A percentile compares a stretch with the other conserved stretches of the same genome.
These are phyloP conservation scores for Erpobdella octoculata DNA, from an alignment of 2,888 invertebrate genomes.

Conservation along the genomic window DNA sequence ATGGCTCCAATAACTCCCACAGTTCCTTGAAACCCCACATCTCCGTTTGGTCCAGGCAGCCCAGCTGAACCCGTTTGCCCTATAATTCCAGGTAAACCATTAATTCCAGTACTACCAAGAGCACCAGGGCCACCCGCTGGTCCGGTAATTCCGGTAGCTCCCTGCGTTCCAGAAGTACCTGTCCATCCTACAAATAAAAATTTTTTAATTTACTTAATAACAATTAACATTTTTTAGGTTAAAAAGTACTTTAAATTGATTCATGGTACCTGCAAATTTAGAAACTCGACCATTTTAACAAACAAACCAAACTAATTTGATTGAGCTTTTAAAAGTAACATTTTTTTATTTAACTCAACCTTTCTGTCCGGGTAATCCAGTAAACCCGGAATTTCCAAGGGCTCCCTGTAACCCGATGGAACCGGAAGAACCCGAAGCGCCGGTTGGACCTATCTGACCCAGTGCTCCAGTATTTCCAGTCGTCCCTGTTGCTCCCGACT, in stretches of 20 bases:
- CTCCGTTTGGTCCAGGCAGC: constrained; percentile 26
- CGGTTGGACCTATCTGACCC: background rate
- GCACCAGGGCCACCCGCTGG: background rate
- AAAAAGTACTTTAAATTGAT: constrained; percentile 37
- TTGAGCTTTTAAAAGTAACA: no score
- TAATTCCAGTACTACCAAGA: background rate
- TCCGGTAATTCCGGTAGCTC: constrained; percentile 7
- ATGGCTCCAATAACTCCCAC: constrained; percentile 28
- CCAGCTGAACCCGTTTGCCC: constrained; percentile 25
- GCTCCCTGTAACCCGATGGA: background rate
- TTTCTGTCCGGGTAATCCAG: background rate
- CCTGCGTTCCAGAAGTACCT: background rate
- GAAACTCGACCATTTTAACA: no score
- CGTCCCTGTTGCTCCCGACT: background rate
- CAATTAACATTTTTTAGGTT: no score
- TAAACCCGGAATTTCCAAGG: background rate
- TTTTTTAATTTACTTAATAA: no score
- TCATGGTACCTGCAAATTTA: constrained; percentile 37
- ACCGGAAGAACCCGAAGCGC: constrained; percentile 3
- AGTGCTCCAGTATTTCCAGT: background rate
- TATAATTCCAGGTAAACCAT: background rate
- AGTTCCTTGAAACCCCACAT: constrained; percentile 25
- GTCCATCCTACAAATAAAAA: constrained; percentile 27
- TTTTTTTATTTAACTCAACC: background rate
- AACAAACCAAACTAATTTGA: no score